These are phyloP conservation scores for Sciurus niger DNA, from an alignment of 2,113 vertebrate species.

Conservation along the genomic window DNA sequence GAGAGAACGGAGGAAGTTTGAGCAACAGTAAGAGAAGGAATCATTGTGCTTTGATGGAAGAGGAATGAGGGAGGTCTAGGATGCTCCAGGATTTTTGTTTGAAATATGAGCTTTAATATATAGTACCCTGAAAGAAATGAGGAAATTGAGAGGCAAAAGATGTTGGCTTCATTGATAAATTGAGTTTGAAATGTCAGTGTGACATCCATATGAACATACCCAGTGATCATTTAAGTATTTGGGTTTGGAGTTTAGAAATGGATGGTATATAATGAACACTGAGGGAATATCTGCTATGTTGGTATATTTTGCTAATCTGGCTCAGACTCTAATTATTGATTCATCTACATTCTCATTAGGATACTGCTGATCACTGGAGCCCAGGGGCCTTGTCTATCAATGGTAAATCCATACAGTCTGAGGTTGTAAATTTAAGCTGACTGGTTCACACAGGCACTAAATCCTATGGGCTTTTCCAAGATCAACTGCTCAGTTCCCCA, in stretches of 20 bases:
- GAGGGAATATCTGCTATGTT: not conserved
- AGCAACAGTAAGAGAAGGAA: not conserved
- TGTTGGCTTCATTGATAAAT: not conserved
- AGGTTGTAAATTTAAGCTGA: constrained; percentile 53
- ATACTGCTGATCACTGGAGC: constrained; percentile 4
- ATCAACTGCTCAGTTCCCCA: not conserved
- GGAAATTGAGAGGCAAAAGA: not conserved
- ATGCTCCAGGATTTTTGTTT: not conserved
- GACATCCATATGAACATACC: not conserved
- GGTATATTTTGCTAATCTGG: constrained; percentile 31
- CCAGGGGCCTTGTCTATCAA: not conserved
- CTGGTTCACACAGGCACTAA: not conserved
- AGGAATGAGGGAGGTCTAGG: not conserved
- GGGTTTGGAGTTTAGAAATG: not conserved
- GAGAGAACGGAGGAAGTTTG: not conserved
- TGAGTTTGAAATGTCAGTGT: not conserved
- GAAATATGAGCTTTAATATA: not conserved
- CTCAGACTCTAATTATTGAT: constrained; percentile 42
- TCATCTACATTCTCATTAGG: constrained; percentile 59
- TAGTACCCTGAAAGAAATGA: not conserved
- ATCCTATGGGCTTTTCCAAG: not conserved
- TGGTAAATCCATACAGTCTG: constrained; percentile 33
- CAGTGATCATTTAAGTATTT: not conserved
- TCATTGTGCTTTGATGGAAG: not conserved
- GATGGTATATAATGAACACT: not conserved